Base-by-base conservation (phyloP, 2,797 vertebrate genomes). In the Smutsia temminckii region DNA sequence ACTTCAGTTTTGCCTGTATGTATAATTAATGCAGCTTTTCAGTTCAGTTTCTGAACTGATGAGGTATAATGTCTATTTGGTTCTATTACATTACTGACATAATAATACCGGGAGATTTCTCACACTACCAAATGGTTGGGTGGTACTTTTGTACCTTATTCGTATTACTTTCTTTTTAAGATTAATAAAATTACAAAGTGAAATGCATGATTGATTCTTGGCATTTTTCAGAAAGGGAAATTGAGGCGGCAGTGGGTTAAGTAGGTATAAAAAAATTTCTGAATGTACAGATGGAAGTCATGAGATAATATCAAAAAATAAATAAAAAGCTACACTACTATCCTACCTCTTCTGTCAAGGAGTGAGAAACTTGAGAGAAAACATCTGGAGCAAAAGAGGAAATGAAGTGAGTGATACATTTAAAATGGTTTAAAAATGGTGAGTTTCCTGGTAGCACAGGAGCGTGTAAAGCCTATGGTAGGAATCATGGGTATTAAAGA, bases 311-410 rank as follows among this genome's bases (percentile, higher is more conserved):
- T 4, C 17, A 46, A 40, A 61, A 42, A 23, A 8, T 25, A 20
- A 25, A 68, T 6, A 32, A 40, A 72, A 84, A 93, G 11, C 12
- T 80, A 1, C 55, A 37, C 42, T 85, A 18, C 9, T 86, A 2
- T 55, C 51, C 42, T 85, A 18, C 29, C 27, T 72, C 37, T 85
- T 95, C 21, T 16, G 13, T 74, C 53, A 86, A 75, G 17, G 75
- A 94, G 72, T 20, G 53, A 93, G 77, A 69, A 57, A 25, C 68
- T 46, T 78, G 42, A 92, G n/a, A 91, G 61, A 89, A 75, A 87
- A 87, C 79, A 86, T 80, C 71, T 94, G 80, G 21, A 87, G 17
- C 51, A 66, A 85, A 93, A 53, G 42, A 85, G 85, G 61, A 94
- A 89, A 59, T 69, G 42, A 84, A 87, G 2, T 61, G 77, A 89